These are phyloP conservation scores for Pasiphila rectangulata DNA, from an alignment of 2,888 invertebrate genomes.

Conservation along the genomic window DNA sequence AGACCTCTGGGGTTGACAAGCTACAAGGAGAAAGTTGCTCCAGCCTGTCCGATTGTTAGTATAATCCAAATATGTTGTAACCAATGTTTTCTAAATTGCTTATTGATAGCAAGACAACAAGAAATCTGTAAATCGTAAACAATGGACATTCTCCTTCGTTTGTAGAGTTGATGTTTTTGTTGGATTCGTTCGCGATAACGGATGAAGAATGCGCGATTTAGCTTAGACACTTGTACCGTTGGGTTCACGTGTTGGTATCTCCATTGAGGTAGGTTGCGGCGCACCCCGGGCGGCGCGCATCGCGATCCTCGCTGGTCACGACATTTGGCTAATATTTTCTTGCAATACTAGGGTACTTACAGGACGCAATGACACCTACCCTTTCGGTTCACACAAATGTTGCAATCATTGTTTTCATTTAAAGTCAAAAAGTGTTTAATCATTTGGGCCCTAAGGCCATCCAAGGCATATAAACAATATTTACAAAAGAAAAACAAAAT, in stretches of 20 bases:
- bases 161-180: slow-evolving; percentile 20
- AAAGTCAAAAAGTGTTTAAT: neutral
- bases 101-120: slow-evolving; percentile 14
- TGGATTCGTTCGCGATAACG: slow-evolving; percentile 33
- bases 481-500: too few relatives aligned
- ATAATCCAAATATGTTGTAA: slow-evolving; percentile 8
- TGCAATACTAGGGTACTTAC: slow-evolving; percentile 51
- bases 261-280: slow-evolving; percentile 65
- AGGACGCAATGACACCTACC: slow-evolving; percentile 68
- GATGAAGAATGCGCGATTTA: slow-evolving; percentile 54
- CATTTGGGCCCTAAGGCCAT: too few relatives aligned
- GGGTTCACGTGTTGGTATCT: slow-evolving; percentile 72
- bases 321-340: slow-evolving; percentile 78
- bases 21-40: slow-evolving; percentile 26
- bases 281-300: slow-evolving; percentile 76
- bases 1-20: slow-evolving; percentile 25
- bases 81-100: slow-evolving; percentile 13
- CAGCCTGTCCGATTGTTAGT: slow-evolving; percentile 40
- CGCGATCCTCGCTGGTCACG: slow-evolving; percentile 78
- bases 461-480: too few relatives aligned
- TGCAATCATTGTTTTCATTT: neutral
- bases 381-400: slow-evolving; percentile 66
- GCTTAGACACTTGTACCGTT: slow-evolving; percentile 72
- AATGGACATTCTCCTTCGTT: slow-evolving; percentile 25
- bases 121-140: slow-evolving; percentile 3